Conservation (phyloP, 2,113 vertebrate genomes). For the Albula goreensis region DNA sequence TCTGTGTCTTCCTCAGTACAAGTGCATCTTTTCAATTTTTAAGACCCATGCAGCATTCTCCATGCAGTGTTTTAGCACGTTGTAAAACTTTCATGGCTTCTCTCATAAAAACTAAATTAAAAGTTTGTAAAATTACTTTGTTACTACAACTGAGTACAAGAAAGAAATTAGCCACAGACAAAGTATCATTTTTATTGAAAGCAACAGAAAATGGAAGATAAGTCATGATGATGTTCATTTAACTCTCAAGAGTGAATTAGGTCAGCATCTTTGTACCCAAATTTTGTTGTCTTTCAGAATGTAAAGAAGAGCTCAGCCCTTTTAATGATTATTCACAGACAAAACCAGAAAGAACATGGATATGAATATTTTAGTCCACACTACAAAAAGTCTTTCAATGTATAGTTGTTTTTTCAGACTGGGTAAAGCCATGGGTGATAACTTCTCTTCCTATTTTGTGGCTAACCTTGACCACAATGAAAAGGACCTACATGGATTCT, state of each 20-base stretch:
- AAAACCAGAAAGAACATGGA: not conserved
- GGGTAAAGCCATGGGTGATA: not conserved
- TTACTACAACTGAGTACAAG: not conserved
- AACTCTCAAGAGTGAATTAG: not conserved
- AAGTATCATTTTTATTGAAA: not conserved
- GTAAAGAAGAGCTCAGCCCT: not conserved
- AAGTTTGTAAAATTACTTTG: not conserved
- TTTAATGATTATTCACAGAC: not conserved
- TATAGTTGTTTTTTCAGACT: not conserved
- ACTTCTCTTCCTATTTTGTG: not conserved
- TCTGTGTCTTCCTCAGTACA: no score
- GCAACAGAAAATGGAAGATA: no score
- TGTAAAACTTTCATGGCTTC: not conserved
- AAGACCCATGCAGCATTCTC: not conserved
- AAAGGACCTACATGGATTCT: not conserved
- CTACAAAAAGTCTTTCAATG: not conserved
- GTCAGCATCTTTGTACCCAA: not conserved
- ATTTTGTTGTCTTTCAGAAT: not conserved
- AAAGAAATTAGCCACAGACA: no score
- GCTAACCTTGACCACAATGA: not conserved
- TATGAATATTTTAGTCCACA: not conserved
- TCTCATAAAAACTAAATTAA: not conserved
- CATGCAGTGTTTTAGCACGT: not conserved
- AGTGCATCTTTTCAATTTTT: no score
- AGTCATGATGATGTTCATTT: not conserved